Evolutionary conservation across 2,113 vertebrate species (phyloP), one percentile per base, ranked within the genome.

Genomic region (Planiliza haematocheilus): DNA sequence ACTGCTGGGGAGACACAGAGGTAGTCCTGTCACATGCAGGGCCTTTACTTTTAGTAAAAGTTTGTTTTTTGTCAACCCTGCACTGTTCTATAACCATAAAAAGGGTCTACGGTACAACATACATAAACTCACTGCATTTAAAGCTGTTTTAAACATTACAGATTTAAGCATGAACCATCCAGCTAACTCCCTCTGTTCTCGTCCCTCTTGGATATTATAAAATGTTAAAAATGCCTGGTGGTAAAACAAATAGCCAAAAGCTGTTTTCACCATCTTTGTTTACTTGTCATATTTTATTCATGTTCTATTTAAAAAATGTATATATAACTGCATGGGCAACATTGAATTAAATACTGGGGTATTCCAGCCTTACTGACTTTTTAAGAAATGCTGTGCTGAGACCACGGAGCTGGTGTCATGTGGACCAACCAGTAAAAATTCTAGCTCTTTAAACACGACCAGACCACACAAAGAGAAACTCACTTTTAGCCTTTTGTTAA

Each of bases 261-360:
- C 52, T 70, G 75, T 82, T 87, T 76, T 30, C 55, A 51, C 43
- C 12, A 14, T 34, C 43, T 75, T 72, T 75, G 63, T 83, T 84
- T 88, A 74, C 52, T 48, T 69, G 64, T 61, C 63, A 81, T 87
- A 41, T 71, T 79, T 86, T 45, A 84, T 81, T 86, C 60, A 86
- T 84, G 42, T 46, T 34, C 42, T 10, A 45, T 30, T 56, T 13
- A 21, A 37, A 70, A 36, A 42, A 45, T n/a, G n/a, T n/a, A n/a
- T n/a, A 14, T 49, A 38, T 4, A 24, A 56, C 36, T 70, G 59
- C 38, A 61, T 34, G 14, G 38, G n/a, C n/a, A 52, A 36, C 7
- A 30, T 60, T 63, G 62, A 20, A 41, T 7, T 24, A 39, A 69
- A 72, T 57, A 68, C 42, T 61, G 2, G 24, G 5, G 24, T 30